Evolutionary conservation across 2,797 vertebrate species (phyloP).

Genomic region (Phalanger gymnotis): DNA sequence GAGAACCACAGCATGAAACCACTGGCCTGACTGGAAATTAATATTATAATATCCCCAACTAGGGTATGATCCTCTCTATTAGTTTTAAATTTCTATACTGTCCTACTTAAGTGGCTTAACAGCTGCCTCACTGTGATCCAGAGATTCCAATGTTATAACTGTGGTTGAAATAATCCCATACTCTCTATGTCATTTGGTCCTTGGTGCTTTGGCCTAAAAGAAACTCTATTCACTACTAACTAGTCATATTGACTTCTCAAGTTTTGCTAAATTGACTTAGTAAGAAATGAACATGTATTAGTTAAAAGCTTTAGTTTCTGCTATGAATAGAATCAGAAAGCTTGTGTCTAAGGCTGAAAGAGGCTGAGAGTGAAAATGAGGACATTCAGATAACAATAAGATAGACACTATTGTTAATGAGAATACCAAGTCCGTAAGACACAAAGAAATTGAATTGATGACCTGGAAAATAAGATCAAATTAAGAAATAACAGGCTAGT

Average conservation of each 20-base stretch:
- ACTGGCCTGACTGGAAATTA: conserved; percentile 4
- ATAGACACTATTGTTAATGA: conserved; percentile 54
- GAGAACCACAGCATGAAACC: not conserved
- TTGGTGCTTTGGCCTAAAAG: conserved; percentile 42
- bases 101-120: not conserved
- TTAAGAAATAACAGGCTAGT: conserved; percentile 57
- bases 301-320: conserved; percentile 38
- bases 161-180: conserved; percentile 6
- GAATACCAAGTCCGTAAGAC: conserved; percentile 34
- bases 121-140: not conserved
- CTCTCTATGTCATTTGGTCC: not conserved
- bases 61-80: not conserved
- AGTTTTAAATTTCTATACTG: not conserved
- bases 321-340: conserved; percentile 56
- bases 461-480: conserved; percentile 71
- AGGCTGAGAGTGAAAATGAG: conserved; percentile 54
- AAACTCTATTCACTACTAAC: conserved; percentile 43
- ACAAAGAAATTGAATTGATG: conserved; percentile 64
- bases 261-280: conserved; percentile 60
- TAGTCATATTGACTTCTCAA: conserved; percentile 42
- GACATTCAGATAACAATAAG: conserved; percentile 57
- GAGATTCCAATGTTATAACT: conserved; percentile 11
- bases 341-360: conserved; percentile 52
- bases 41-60: not conserved
- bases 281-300: conserved; percentile 52